A percentile compares a stretch with the other conserved stretches of the same genome.
phyloP scores from a whole-genome alignment of 2,888 invertebrate species.

The Myopa tessellatipennis region DNA sequence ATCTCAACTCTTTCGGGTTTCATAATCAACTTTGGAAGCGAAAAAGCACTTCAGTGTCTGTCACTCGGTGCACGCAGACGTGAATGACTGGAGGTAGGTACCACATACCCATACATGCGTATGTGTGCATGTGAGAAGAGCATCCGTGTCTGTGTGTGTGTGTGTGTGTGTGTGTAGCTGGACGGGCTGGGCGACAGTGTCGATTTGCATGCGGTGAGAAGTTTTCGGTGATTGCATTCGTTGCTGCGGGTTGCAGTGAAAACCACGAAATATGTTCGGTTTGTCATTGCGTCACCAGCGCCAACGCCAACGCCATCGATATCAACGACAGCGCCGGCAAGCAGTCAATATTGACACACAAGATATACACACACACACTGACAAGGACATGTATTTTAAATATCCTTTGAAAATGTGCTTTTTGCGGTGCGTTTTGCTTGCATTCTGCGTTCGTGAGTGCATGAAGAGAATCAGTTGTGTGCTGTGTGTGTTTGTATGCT shows the following conservation, averaged over 20 bases:
- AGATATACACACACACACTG: conserved; percentile 27
- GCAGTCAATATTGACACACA: conserved; percentile 30
- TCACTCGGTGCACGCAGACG: neutral
- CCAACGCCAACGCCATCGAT: neutral
- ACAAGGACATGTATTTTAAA: conserved; percentile 26
- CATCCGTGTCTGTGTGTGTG: neutral
- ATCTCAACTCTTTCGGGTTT: conserved; percentile 1
- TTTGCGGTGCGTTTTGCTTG: conserved; percentile 42
- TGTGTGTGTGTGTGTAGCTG: neutral
- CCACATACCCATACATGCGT: neutral
- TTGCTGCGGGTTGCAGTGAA: conserved; percentile 52
- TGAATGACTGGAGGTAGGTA: neutral
- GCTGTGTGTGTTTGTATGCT: conserved; percentile 42
- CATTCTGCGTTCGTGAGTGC: conserved; percentile 40
- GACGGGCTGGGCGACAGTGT: conserved; percentile 5
- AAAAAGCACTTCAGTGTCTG: conserved; percentile 3
- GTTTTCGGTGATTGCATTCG: conserved; percentile 32
- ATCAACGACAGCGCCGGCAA: neutral
- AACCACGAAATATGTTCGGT: conserved; percentile 65
- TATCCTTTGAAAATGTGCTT: conserved; percentile 40
- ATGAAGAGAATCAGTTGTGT: conserved; percentile 40
- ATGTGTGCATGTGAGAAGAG: neutral
- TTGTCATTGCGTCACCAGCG: conserved; percentile 55
- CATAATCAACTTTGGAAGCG: conserved; percentile 21
- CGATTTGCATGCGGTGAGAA: conserved; percentile 30